These are phyloP conservation scores for Nomia melanderi DNA, from an alignment of 1,140 invertebrate genomes.

Conservation along the genomic window DNA sequence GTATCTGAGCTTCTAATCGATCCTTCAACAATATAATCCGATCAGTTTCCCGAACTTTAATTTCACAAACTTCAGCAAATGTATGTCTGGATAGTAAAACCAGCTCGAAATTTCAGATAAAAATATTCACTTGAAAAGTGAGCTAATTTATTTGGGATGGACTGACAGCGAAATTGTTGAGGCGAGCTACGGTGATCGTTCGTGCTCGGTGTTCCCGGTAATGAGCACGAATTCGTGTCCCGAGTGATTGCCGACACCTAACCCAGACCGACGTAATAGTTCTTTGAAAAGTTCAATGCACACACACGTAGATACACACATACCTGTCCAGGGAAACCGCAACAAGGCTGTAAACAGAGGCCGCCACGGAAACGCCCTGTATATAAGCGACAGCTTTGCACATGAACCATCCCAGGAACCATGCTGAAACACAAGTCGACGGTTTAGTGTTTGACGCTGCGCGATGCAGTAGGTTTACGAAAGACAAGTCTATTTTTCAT, in stretches of 20 bases:
- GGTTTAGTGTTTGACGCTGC: constrained; percentile 40
- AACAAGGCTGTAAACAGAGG: constrained; percentile 95
- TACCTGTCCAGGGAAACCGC: constrained; percentile 97
- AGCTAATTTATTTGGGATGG: background rate
- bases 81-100: too few relatives aligned
- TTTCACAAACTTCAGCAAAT: too few relatives aligned
- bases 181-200: background rate
- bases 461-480: background rate
- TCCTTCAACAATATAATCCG: too few relatives aligned
- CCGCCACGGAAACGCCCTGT: constrained; percentile 95
- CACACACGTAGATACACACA: constrained; percentile 66
- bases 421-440: constrained; percentile 86
- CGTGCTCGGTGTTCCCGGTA: background rate
- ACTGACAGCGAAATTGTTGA: background rate
- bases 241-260: background rate
- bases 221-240: background rate
- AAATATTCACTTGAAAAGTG: background rate
- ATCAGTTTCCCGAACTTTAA: too few relatives aligned
- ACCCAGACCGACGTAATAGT: background rate
- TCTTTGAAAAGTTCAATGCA: constrained; percentile 29
- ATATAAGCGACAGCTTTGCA: constrained; percentile 97
- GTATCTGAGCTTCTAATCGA: too few relatives aligned
- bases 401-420: constrained; percentile 95
- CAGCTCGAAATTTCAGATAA: background rate
- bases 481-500: background rate